A percentile compares a stretch with the other conserved stretches of the same genome.
Conservation (phyloP, 1,140 invertebrate species). For the Dreissena polymorpha region DNA sequence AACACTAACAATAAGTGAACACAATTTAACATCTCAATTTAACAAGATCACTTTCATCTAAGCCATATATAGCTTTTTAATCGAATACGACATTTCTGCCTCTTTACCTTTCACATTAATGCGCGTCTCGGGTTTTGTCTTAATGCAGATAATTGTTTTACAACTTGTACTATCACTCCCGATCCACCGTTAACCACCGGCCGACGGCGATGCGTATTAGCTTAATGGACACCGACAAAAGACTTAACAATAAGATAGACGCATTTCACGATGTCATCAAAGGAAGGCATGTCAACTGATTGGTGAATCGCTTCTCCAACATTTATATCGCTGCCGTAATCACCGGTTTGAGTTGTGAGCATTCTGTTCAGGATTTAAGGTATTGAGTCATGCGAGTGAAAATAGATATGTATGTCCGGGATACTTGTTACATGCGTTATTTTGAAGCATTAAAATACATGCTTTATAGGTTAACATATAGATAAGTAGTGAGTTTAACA, state of each 20-base stretch:
- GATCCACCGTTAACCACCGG: neutral
- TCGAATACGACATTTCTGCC: neutral
- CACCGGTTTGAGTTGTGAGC: too few species aligned
- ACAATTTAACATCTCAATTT: slow-evolving; percentile 5
- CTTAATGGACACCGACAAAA: slow-evolving; percentile 34
- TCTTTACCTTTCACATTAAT: slow-evolving; percentile 29
- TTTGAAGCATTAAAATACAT: too few species aligned
- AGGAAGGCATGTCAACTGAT: neutral
- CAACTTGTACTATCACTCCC: slow-evolving; percentile 12
- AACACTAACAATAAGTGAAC: neutral
- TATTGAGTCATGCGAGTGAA: too few species aligned
- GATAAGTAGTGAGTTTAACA: too few species aligned
- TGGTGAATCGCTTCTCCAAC: too few species aligned
- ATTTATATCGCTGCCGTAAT: too few species aligned
- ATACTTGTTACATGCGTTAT: too few species aligned
- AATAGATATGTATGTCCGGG: too few species aligned
- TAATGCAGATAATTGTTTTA: slow-evolving; percentile 48
- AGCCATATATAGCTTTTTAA: too few species aligned
- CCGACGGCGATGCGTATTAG: slow-evolving; percentile 26
- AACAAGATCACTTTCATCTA: too few species aligned
- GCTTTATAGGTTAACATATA: too few species aligned
- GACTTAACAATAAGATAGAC: slow-evolving; percentile 14
- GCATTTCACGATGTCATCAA: slow-evolving; percentile 17
- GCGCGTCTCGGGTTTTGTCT: slow-evolving; percentile 16
- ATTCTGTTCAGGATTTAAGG: too few species aligned